Base-by-base conservation (phyloP, 2,888 invertebrate species). In the Eurytoma californica region DNA sequence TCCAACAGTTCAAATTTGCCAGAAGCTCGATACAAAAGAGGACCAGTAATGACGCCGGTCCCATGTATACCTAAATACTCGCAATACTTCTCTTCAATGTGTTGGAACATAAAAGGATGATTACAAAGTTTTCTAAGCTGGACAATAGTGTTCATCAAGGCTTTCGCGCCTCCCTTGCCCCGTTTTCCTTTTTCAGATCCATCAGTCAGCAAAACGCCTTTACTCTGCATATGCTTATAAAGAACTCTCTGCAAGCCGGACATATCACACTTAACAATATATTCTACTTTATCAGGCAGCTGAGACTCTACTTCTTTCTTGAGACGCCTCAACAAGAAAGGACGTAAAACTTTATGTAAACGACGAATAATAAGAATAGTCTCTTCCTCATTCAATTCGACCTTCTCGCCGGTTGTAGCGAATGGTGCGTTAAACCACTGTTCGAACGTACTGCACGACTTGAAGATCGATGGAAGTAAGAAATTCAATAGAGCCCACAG, bases 341-440 rank as follows among this genome's bases (percentile, higher is more conserved):
- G 99, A 80, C 99, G 95, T 84, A 99, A 91, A 60, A 99, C 98
- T 93, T 99, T 99, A 92, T 99, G 99, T 88, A 99, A 92, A 94
- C 99, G 98, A 82, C 99, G 96, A 91, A 99, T 99, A 89, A 99
- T 99, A 88, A 99, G 94, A 92, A 99, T 97, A 0, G 99, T 99
- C 93, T 99, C 99, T 93, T 99, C 99, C 90, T 98, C 98, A 89
- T 99, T 99, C 86, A 99, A 89, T 90, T 99, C 99, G 80, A 99
- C 97, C 92, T 97, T 97, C 91, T 99, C 99, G 73, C 99, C 99
- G 5, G 99, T 99, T 47, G 98, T 98, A 16, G 99, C 99, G 90
- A 99, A 99, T 0, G 99, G 99, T 30, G 99, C 99, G 91, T 99
- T 99, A 91, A 99, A 99, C 99, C 99, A 99, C 91, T 99, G 98